Conservation (phyloP, 35 echinoderm and acorn worm genomes). For the Lytechinus variegatus region DNA sequence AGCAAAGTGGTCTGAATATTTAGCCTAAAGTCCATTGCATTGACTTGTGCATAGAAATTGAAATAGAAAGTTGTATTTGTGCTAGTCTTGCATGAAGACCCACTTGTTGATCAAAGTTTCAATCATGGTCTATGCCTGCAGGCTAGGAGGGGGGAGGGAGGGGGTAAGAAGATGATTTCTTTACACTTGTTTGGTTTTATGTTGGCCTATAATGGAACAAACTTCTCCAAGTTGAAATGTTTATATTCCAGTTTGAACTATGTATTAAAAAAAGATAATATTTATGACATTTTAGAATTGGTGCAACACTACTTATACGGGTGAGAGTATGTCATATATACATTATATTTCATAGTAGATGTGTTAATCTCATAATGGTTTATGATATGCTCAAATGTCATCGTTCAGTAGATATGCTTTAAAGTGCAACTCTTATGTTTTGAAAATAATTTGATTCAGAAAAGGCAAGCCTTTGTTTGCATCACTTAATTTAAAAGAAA, state of each 20-base stretch:
- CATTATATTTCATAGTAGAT: not conserved
- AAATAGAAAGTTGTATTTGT: too few species aligned
- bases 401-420: not conserved
- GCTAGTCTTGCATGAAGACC: too few species aligned
- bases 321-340: not conserved
- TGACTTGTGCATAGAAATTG: too few species aligned
- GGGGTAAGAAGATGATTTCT: too few species aligned
- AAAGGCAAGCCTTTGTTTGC: not conserved
- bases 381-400: not conserved
- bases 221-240: not conserved
- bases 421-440: not conserved
- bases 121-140: too few species aligned
- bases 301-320: constrained; percentile 1
- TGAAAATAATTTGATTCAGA: not conserved
- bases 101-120: too few species aligned
- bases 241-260: not conserved
- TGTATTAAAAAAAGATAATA: not conserved
- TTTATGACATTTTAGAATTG: constrained; percentile 5
- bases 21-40: too few species aligned
- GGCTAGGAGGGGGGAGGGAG: too few species aligned
- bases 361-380: not conserved
- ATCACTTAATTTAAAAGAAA: not conserved
- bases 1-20: too few species aligned
- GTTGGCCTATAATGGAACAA: not conserved
- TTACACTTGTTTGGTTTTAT: too few species aligned